These are phyloP conservation scores for Labroides dimidiatus DNA, from an alignment of 2,797 vertebrate species.

Conservation along the genomic window DNA sequence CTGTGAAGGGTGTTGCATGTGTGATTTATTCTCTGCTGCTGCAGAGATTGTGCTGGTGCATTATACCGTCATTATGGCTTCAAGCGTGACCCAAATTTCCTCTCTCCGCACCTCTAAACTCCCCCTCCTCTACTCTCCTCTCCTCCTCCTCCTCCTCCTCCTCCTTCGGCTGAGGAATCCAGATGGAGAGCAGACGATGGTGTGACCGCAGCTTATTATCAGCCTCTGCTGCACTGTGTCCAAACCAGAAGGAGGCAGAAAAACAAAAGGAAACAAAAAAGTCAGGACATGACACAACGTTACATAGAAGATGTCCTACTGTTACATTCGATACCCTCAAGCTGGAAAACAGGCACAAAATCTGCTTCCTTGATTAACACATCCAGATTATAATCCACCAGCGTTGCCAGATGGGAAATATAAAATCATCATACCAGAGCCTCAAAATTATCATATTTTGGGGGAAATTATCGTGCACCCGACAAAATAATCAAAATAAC, in stretches of 20 bases:
- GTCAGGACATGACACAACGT: background rate
- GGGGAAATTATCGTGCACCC: too few relatives aligned
- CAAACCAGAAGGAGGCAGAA: slow-evolving; percentile 4
- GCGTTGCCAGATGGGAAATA: too few relatives aligned
- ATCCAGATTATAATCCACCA: too few relatives aligned
- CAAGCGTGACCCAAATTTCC: slow-evolving; percentile 77
- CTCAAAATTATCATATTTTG: too few relatives aligned
- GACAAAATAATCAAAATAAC: too few relatives aligned
- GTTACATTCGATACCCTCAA: too few relatives aligned
- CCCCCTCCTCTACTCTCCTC: background rate
- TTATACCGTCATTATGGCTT: slow-evolving; percentile 72
- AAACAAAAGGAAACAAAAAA: background rate
- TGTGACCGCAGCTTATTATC: slow-evolving; percentile 56
- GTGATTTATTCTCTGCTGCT: slow-evolving; percentile 67
- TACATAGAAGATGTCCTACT: background rate
- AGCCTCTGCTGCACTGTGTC: slow-evolving; percentile 24
- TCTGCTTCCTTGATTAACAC: background rate
- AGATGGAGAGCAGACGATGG: slow-evolving; percentile 43
- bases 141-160: background rate
- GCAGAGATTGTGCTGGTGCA: slow-evolving; percentile 61
- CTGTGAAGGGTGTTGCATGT: slow-evolving; percentile 68
- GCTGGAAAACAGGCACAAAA: background rate
- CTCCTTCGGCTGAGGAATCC: slow-evolving; percentile 37
- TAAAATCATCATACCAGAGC: too few relatives aligned
- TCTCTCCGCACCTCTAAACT: slow-evolving; percentile 33